Percentiles rank a stretch among this genome's conserved stretches.
Conservation (phyloP, 1,140 invertebrate genomes). For the Rhizoglyphus robini region DNA sequence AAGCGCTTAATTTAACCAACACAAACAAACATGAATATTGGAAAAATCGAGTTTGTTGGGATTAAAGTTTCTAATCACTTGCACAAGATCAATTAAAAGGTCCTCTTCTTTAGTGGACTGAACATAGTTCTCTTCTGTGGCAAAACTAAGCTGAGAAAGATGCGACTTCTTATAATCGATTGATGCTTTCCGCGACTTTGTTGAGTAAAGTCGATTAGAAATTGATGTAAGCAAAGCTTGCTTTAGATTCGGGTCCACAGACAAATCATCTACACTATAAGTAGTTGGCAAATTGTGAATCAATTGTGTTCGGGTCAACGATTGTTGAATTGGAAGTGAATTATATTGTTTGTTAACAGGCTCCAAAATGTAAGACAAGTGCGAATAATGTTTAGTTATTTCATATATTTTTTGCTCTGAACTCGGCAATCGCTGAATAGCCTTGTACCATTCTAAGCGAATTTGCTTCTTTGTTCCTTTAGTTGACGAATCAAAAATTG, state of each 20-base stretch:
- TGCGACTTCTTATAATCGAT: constrained; percentile 3
- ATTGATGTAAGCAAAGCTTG: constrained; percentile 3
- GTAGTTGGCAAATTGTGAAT: constrained; percentile 29
- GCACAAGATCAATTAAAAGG: background rate
- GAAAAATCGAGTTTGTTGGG: background rate
- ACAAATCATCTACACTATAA: background rate
- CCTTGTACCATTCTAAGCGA: constrained; percentile 38
- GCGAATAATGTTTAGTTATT: constrained; percentile 64
- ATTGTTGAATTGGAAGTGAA: constrained; percentile 47
- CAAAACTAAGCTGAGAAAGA: background rate
- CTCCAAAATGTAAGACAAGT: constrained; percentile 44
- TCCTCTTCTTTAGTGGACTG: background rate
- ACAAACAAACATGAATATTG: background rate
- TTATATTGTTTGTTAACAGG: constrained; percentile 50
- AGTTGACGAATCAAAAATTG: constrained; percentile 14
- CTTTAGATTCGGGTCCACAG: background rate
- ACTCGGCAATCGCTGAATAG: constrained; percentile 48
- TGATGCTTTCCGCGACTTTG: background rate
- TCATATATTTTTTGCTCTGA: constrained; percentile 67
- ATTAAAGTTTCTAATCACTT: background rate
- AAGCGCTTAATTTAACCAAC: background rate
- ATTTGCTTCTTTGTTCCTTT: constrained; percentile 21
- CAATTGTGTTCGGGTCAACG: constrained; percentile 54
- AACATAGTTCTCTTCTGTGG: background rate
- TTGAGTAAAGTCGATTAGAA: background rate